A percentile compares a stretch with the other conserved stretches of the same genome.
phyloP scores from a whole-genome alignment of 1,140 invertebrate genomes.

The Chelonus insularis region DNA sequence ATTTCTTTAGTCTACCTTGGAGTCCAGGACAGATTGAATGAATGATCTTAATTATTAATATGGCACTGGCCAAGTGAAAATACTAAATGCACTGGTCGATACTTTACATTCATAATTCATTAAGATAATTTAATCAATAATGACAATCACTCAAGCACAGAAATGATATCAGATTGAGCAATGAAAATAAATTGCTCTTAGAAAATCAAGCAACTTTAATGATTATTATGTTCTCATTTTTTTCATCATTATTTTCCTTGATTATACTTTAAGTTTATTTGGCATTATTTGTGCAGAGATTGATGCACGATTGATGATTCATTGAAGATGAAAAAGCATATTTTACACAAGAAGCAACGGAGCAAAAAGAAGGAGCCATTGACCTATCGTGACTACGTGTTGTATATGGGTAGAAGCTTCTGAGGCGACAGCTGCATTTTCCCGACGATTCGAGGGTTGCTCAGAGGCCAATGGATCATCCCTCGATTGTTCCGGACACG shows the following conservation, averaged over 20 bases:
- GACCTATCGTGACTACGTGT: slow-evolving; percentile 32
- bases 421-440: slow-evolving; percentile 45
- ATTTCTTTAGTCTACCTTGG: background rate
- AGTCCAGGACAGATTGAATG: background rate
- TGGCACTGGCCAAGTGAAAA: slow-evolving; percentile 13
- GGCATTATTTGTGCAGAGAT: slow-evolving; percentile 10
- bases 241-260: slow-evolving; percentile 2
- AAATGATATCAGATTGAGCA: background rate
- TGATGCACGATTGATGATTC: slow-evolving; percentile 20
- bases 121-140: background rate
- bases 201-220: background rate
- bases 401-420: slow-evolving; percentile 7
- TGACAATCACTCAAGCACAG: background rate
- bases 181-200: background rate
- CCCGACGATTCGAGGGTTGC: slow-evolving; percentile 50
- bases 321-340: slow-evolving; percentile 1
- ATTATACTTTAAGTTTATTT: background rate
- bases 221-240: slow-evolving; percentile 9
- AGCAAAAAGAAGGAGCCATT: slow-evolving; percentile 4
- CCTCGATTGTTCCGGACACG: slow-evolving; percentile 64
- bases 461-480: slow-evolving; percentile 58
- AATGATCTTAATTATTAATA: slow-evolving; percentile 5
- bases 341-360: slow-evolving; percentile 1
- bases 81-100: background rate
- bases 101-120: background rate